Percentiles rank a stretch among this genome's conserved stretches.
phyloP scores from a whole-genome alignment of 2,888 invertebrate genomes.

The Leucophora obtusa region DNA sequence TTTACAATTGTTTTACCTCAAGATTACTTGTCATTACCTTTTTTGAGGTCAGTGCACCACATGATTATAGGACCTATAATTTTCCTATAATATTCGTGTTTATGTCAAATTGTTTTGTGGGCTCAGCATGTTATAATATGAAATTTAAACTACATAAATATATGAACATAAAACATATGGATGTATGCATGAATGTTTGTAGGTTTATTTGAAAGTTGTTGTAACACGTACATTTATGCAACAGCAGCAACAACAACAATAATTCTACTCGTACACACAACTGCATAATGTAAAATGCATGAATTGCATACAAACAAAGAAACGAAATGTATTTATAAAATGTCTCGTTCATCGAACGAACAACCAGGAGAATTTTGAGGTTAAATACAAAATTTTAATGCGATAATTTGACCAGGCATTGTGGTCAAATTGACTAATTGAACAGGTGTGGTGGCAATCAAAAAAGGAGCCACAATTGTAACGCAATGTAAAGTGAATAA shows the following conservation, averaged over 20 bases:
- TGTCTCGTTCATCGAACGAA: constrained; percentile 34
- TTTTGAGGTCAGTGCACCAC: constrained; percentile 65
- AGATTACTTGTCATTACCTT: constrained; percentile 65
- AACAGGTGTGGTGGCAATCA: constrained; percentile 73
- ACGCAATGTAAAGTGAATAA: constrained; percentile 64
- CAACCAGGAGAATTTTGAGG: constrained; percentile 70
- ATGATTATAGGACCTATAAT: constrained; percentile 64
- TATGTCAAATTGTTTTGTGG: constrained; percentile 65
- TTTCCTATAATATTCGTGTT: constrained; percentile 65
- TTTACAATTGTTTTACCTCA: constrained; percentile 60
- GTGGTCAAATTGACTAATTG: constrained; percentile 78
- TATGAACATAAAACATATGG: constrained; percentile 17
- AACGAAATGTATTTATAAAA: not conserved
- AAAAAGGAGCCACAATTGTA: constrained; percentile 64
- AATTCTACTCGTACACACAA: constrained; percentile 17
- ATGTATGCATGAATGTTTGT: not conserved
- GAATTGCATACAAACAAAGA: constrained; percentile 44
- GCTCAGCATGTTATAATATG: constrained; percentile 63
- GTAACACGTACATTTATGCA: constrained; percentile 56
- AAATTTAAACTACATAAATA: constrained; percentile 39
- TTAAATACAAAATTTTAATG: constrained; percentile 78
- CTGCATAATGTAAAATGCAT: constrained; percentile 54
- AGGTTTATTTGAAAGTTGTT: constrained; percentile 29
- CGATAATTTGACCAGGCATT: constrained; percentile 78
- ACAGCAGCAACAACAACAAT: constrained; percentile 38